Evolutionary conservation across 2,113 vertebrate genomes (phyloP).

Genomic region (Reinhardtius hippoglossoides): DNA sequence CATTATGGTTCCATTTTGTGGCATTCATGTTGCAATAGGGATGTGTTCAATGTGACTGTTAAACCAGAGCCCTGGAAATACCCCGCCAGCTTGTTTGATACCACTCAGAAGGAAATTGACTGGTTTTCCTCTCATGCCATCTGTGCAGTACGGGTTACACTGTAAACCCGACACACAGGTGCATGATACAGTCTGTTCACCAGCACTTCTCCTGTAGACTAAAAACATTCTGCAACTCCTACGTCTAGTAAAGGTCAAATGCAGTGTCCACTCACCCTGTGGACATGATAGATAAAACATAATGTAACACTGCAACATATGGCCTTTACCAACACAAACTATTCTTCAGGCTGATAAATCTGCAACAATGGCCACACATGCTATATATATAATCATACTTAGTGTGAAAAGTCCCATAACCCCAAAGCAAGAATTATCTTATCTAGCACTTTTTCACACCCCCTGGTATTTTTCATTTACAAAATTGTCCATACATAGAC

Average conservation of each 20-base stretch:
- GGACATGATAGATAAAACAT: slow-evolving; percentile 19
- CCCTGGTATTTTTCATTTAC: no score
- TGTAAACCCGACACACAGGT: slow-evolving; percentile 13
- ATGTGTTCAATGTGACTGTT: slow-evolving; percentile 3
- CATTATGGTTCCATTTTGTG: not conserved
- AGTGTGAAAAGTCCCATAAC: no score
- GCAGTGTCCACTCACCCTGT: slow-evolving; percentile 11
- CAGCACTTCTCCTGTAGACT: slow-evolving; percentile 15
- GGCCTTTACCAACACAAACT: not conserved
- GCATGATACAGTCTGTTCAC: slow-evolving; percentile 7
- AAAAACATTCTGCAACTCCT: slow-evolving; percentile 8
- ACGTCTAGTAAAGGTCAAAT: slow-evolving; percentile 14
- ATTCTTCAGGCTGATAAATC: not conserved
- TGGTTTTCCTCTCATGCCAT: slow-evolving; percentile 8
- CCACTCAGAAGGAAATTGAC: not conserved
- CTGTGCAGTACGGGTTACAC: slow-evolving; percentile 15
- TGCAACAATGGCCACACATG: not conserved
- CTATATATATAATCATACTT: no score
- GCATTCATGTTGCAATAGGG: not conserved
- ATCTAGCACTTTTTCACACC: no score
- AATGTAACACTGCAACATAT: slow-evolving; percentile 1
- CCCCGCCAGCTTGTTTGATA: slow-evolving; percentile 2
- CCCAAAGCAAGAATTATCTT: no score
- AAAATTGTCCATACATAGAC: no score
- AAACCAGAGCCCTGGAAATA: not conserved